Evolutionary conservation across 1,140 invertebrate species (phyloP), one percentile per base, ranked within the genome.

Genomic region (Macrosteles quadrilineatus): DNA sequence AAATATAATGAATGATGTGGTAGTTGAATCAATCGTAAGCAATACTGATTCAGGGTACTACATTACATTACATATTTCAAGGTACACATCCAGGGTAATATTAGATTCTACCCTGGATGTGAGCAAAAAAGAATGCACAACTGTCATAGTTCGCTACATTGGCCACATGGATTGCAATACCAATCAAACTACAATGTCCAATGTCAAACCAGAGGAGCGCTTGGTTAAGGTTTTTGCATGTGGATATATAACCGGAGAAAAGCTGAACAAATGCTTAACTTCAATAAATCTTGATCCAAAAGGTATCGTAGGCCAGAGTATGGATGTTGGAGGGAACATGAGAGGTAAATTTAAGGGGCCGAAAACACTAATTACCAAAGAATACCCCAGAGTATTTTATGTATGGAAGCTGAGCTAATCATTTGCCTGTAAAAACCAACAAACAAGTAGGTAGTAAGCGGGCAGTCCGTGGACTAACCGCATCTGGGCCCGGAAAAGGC

Each of bases 311-410:
- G 65, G 65, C 25, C 65, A 67, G 32, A 67, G 65, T 50, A 67
- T 67, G 65, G 32, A 67, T 29, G 65, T 32, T 29, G 36, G 36
- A 43, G 36, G 36, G 31, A 67, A 67, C 65, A 67, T 67, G 65
- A 40, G 43, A 21, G 32, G 65, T 11, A 45, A 67, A 40, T 47
- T 25, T 25, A 50, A 25, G 6, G 40, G 65, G 9, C 27, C 21
- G 17, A 67, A 67, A 27, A 14, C 65, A 25, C 17, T 67, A 36
- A 14, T 36, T 23, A 25, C 21, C 12, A 65, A 40, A 65, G 3
- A 65, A 65, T 31, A 31, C 32, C 29, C 62, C 2, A 65, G 6
- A 23, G 62, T 30, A 14, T 65, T 65, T 36, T 65, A 65, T 36
- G 31, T 65, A 29, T 65, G 23, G 29, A n/a, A n/a, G n/a, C n/a